Base-by-base conservation (phyloP, 1,140 invertebrate species). In the Eupeodes corollae region DNA sequence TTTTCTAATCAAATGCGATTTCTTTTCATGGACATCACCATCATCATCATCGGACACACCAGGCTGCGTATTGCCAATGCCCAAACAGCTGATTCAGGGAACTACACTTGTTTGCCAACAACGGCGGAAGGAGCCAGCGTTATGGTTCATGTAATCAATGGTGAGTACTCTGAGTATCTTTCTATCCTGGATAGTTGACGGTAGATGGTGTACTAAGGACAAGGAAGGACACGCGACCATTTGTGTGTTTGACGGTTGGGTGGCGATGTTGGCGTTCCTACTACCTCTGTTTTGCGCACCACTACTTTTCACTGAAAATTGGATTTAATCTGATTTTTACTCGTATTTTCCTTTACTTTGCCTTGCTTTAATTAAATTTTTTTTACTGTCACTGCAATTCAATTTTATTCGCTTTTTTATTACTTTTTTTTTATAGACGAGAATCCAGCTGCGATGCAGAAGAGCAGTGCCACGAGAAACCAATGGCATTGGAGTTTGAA, bases 91-190 rank as follows among this genome's bases (percentile, higher is more conserved):
- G 86, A 91, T 71, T 86, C 84, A 30, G 86, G 87, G 35, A 90
- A 89, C 70, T 91, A 90, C 69, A 88, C 84, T 62, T 91, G 87
- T 63, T 79, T 84, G 53, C 85, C 86, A 14, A 88, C 85, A 16
- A 81, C 83, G 58, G 84, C 85, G 39, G 80, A 84, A 55, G 78
- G 80, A 16, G 84, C 86, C 52, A 84, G 80, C 58, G 85, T 90
- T 52, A 86, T 85, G 62, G 84, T 92, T 46, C 88, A 91, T 69
- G 86, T 91, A 59, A 88, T 91, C 65, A 89, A 88, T 70, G 87
- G 88, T 91, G 74, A 80, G 53, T 54, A 34, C n/a, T n/a, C n/a
- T n/a, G n/a, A 39, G 32, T 52, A 42, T 44, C 52, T 54, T 52
- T 52, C 56, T 26, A 8, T 26, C 21, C n/a, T n/a, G n/a, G n/a